These are phyloP conservation scores for Dicyrtomina minuta DNA, from an alignment of 2,888 invertebrate species.

Conservation along the genomic window DNA sequence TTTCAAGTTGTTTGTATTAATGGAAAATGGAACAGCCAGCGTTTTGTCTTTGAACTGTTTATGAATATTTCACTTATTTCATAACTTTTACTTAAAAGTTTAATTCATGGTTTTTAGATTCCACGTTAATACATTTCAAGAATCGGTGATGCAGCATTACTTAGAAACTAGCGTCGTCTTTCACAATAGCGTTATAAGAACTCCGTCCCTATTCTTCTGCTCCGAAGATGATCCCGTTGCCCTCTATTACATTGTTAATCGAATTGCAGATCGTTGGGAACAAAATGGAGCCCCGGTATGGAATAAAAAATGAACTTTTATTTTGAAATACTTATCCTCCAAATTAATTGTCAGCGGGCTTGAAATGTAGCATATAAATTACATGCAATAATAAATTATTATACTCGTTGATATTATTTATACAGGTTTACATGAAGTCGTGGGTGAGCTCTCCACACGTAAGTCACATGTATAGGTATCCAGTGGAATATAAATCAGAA, in stretches of 20 bases:
- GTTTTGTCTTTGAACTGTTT: neutral
- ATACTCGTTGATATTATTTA: slow-evolving; percentile 1
- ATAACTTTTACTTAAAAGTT: too few relatives aligned
- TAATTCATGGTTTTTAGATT: too few relatives aligned
- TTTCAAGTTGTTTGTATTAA: too few relatives aligned
- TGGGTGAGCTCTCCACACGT: slow-evolving; percentile 77
- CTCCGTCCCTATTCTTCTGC: slow-evolving; percentile 74
- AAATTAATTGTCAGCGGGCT: too few relatives aligned
- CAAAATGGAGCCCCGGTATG: slow-evolving; percentile 74
- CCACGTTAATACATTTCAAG: slow-evolving; percentile 79
- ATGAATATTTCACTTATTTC: neutral
- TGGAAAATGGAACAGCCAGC: too few relatives aligned
- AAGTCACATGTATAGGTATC: slow-evolving; percentile 66
- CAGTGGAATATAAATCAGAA: slow-evolving; percentile 66
- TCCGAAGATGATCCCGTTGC: slow-evolving; percentile 74
- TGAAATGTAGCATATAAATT: too few relatives aligned
- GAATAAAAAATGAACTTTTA: too few relatives aligned
- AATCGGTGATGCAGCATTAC: slow-evolving; percentile 80
- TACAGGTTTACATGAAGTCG: slow-evolving; percentile 67
- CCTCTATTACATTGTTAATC: slow-evolving; percentile 69
- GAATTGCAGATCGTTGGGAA: slow-evolving; percentile 73
- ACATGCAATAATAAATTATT: too few relatives aligned
- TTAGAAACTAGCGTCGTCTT: slow-evolving; percentile 78
- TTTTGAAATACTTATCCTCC: too few relatives aligned
- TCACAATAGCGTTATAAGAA: slow-evolving; percentile 71